Conservation (phyloP, 2,113 vertebrate genomes). For the Azemiops feae region DNA sequence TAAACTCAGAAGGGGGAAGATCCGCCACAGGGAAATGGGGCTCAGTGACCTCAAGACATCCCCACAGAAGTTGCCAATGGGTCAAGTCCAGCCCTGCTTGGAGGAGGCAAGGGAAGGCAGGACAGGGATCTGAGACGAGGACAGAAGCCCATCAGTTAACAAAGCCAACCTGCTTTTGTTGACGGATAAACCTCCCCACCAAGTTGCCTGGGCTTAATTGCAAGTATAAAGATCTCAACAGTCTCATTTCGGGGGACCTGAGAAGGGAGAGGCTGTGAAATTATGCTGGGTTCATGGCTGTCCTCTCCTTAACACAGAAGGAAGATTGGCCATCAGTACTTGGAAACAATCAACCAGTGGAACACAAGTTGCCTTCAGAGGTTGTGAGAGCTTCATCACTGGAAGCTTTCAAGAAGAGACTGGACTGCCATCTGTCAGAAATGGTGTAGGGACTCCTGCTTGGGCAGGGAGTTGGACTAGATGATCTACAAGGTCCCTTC, state of each 20-base stretch:
- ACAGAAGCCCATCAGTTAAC: constrained; percentile 35
- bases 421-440: no score
- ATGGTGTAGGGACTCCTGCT: no score
- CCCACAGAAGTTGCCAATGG: constrained; percentile 73
- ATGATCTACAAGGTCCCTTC: no score
- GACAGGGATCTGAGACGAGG: constrained; percentile 59
- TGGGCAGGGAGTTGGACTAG: no score
- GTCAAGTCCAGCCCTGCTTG: constrained; percentile 74
- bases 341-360: neutral
- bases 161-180: neutral
- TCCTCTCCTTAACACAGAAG: constrained; percentile 26
- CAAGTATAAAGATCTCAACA: neutral
- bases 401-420: no score
- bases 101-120: constrained; percentile 53
- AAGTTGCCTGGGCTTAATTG: neutral
- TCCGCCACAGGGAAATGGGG: constrained; percentile 42
- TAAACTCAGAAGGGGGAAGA: constrained; percentile 66
- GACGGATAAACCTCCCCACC: no score
- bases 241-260: constrained; percentile 21
- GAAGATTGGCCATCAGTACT: neutral
- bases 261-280: constrained; percentile 48
- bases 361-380: no score
- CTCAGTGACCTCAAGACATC: constrained; percentile 66
- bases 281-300: constrained; percentile 43
- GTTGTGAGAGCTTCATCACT: no score